Evolutionary conservation across 2,797 vertebrate species (phyloP).

Genomic region (Enteromius argenteus): DNA sequence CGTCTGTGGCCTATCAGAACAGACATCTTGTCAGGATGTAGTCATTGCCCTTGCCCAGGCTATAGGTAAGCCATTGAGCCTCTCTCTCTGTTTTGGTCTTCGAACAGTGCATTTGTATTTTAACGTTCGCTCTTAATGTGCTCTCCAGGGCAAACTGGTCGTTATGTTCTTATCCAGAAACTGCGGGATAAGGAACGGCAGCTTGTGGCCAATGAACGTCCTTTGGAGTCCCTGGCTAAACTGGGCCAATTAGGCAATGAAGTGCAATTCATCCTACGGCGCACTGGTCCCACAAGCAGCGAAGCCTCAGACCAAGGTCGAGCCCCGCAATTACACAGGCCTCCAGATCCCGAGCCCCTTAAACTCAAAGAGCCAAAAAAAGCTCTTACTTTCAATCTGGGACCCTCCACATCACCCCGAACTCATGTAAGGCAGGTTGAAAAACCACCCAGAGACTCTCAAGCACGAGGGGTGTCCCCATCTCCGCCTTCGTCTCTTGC

Average conservation of each 20-base stretch:
- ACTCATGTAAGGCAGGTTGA: conserved; percentile 68
- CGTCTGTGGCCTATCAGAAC: conserved; percentile 88
- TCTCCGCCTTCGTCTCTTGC: conserved; percentile 16
- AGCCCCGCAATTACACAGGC: conserved; percentile 68
- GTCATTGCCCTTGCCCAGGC: conserved; percentile 92
- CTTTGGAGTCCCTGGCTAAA: conserved; percentile 84
- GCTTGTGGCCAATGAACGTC: conserved; percentile 85
- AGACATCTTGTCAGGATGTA: conserved; percentile 93
- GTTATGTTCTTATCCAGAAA: conserved; percentile 89
- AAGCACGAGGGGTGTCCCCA: conserved; percentile 60
- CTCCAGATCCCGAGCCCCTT: conserved; percentile 62
- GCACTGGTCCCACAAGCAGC: conserved; percentile 84
- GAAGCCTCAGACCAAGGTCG: conserved; percentile 71
- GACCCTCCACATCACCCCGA: conserved; percentile 66
- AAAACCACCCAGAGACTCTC: conserved; percentile 64
- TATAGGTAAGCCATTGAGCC: conserved; percentile 80
- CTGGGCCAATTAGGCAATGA: conserved; percentile 87
- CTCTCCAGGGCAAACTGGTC: conserved; percentile 90
- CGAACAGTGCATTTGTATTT: background rate
- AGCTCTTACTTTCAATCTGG: conserved; percentile 80
- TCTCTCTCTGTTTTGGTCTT: background rate
- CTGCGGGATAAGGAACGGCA: conserved; percentile 86
- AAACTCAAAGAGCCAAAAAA: conserved; percentile 77
- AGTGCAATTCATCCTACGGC: conserved; percentile 87
- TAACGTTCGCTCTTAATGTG: conserved; percentile 6